Percentiles rank a stretch among this genome's conserved stretches.
phyloP scores from a whole-genome alignment of 2,888 invertebrate species.

The Scaptomyza flava region DNA sequence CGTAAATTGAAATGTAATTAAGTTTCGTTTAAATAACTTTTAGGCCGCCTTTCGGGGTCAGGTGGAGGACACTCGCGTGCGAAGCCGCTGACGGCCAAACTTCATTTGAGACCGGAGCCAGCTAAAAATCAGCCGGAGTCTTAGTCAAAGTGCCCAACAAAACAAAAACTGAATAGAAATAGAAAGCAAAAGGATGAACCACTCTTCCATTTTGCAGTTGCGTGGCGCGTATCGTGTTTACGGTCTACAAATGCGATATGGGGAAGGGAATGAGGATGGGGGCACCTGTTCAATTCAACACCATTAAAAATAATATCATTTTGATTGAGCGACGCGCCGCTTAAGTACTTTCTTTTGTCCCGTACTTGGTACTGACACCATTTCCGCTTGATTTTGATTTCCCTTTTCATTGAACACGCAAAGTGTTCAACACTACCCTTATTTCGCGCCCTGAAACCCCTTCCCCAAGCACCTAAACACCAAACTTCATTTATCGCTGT shows the following conservation, averaged over 20 bases:
- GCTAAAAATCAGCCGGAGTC: slow-evolving; percentile 10
- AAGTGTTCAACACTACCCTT: slow-evolving; percentile 55
- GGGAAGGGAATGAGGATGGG: neutral
- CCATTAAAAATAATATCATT: slow-evolving; percentile 81
- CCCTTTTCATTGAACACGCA: slow-evolving; percentile 74
- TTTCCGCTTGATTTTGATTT: slow-evolving; percentile 64
- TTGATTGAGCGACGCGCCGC: slow-evolving; percentile 79
- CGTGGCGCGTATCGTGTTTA: slow-evolving; percentile 71
- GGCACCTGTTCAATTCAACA: slow-evolving; percentile 51
- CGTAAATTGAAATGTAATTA: slow-evolving; percentile 77
- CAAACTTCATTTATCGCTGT: neutral
- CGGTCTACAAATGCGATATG: slow-evolving; percentile 15
- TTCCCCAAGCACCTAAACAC: neutral
- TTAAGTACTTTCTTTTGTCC: slow-evolving; percentile 74
- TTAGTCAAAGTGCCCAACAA: slow-evolving; percentile 11
- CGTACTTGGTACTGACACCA: slow-evolving; percentile 74
- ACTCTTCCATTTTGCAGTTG: slow-evolving; percentile 41
- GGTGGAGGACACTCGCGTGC: slow-evolving; percentile 50
- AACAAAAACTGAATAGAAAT: neutral
- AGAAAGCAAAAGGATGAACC: slow-evolving; percentile 16
- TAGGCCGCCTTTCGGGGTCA: slow-evolving; percentile 22
- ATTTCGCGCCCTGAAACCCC: neutral
- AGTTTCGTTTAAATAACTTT: slow-evolving; percentile 52
- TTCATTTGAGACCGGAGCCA: slow-evolving; percentile 52
- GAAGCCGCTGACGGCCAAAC: slow-evolving; percentile 61